A percentile compares a stretch with the other conserved stretches of the same genome.
phyloP scores from a whole-genome alignment of 2,797 vertebrate species.

The Poliocrania exsul region DNA sequence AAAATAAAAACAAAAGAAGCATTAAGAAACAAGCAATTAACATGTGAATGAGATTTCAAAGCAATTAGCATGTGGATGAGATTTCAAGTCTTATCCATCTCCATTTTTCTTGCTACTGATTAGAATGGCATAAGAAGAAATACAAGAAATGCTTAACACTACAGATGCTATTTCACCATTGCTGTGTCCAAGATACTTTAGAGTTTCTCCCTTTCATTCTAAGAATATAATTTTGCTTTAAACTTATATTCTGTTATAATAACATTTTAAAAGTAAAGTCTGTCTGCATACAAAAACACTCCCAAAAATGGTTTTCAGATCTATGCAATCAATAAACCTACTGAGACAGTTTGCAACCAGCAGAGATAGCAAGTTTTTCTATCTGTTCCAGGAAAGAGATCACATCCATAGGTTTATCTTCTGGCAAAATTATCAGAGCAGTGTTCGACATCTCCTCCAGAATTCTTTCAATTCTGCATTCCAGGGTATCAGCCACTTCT shows the following conservation, averaged over 20 bases:
- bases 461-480: conserved; percentile 81
- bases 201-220: neutral
- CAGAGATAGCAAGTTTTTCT: conserved; percentile 57
- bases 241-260: neutral
- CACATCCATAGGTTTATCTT: conserved; percentile 71
- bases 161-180: neutral
- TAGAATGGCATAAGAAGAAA: neutral
- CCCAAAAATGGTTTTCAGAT: neutral
- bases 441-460: conserved; percentile 76
- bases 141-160: neutral
- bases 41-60: neutral
- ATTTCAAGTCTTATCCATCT: neutral
- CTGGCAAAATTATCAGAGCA: conserved; percentile 77
- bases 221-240: neutral
- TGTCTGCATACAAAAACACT: neutral
- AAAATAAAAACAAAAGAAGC: neutral
- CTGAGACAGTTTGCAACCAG: conserved; percentile 71
- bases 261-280: neutral
- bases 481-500: conserved; percentile 75
- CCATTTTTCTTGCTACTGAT: neutral
- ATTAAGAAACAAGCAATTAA: neutral
- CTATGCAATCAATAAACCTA: conserved; percentile 48
- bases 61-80: neutral
- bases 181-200: neutral
- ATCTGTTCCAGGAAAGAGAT: conserved; percentile 75